Conservation (phyloP, 2,797 vertebrate species). For the Alca torda region DNA sequence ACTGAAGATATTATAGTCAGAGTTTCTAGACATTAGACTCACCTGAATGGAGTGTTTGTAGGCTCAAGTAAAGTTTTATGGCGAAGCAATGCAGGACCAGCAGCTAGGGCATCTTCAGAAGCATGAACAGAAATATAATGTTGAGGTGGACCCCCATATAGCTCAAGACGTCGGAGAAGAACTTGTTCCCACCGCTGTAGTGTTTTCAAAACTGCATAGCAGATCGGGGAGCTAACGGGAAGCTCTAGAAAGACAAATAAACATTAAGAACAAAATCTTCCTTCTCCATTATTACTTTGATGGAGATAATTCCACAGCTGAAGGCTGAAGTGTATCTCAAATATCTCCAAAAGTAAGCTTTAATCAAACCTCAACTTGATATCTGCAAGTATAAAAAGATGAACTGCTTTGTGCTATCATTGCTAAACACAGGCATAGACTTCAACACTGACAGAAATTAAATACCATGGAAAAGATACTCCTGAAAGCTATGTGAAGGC, state of each 20-base stretch:
- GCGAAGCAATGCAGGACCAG: conserved; percentile 92
- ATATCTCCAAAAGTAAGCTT: not conserved
- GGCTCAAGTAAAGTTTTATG: conserved; percentile 95
- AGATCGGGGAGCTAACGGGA: conserved; percentile 93
- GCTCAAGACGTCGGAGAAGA: conserved; percentile 89
- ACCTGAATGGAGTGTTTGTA: conserved; percentile 95
- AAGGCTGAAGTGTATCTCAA: not conserved
- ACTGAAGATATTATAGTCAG: not conserved
- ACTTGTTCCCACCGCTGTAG: conserved; percentile 97
- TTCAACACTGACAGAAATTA: not conserved
- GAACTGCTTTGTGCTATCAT: not conserved
- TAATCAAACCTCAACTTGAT: not conserved
- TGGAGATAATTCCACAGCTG: not conserved
- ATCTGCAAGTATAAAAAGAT: not conserved
- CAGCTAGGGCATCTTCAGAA: conserved; percentile 81
- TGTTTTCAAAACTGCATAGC: conserved; percentile 91
- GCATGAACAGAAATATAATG: conserved; percentile 87
- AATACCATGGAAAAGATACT: not conserved
- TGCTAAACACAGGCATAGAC: not conserved
- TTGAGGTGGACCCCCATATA: conserved; percentile 91
- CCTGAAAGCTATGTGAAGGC: not conserved
- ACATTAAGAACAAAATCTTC: not conserved
- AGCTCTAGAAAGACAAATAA: conserved; percentile 82
- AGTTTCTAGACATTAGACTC: not conserved
- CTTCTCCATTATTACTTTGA: not conserved